Percentiles rank a stretch among this genome's conserved stretches.
phyloP scores from a whole-genome alignment of 2,888 invertebrate genomes.

The Myopa tessellatipennis region DNA sequence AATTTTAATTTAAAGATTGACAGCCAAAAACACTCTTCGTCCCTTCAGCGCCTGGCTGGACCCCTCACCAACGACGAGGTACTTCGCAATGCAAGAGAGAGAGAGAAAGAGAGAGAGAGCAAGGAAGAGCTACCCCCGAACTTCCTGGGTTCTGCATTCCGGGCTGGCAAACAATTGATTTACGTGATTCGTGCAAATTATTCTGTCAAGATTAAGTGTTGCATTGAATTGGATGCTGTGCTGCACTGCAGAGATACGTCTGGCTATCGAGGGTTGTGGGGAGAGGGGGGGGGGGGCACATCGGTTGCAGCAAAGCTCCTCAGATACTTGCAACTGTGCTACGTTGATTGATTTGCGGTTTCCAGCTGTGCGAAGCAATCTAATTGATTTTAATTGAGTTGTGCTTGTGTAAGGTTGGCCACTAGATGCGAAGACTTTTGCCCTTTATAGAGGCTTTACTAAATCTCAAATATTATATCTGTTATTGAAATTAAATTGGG shows the following conservation, averaged over 20 bases:
- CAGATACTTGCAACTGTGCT: background rate
- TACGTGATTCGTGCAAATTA: conserved; percentile 38
- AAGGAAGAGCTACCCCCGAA: background rate
- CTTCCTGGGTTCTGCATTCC: background rate
- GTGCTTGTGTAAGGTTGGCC: background rate
- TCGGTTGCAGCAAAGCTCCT: background rate
- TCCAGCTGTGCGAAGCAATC: conserved; percentile 43
- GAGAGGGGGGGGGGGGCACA: background rate
- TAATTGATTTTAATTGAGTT: conserved; percentile 44
- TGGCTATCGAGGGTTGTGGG: background rate
- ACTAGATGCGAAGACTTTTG: too few relatives aligned
- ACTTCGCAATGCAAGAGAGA: background rate
- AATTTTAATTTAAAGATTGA: conserved; percentile 40
- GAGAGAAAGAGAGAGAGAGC: background rate
- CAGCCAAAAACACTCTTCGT: conserved; percentile 8
- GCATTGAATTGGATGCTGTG: conserved; percentile 31
- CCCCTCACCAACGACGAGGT: background rate
- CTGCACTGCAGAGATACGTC: conserved; percentile 34
- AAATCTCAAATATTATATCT: too few relatives aligned
- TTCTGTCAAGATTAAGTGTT: conserved; percentile 39
- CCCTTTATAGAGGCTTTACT: too few relatives aligned
- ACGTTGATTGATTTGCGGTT: conserved; percentile 29
- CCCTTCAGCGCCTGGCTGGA: background rate
- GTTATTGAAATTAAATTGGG: background rate
- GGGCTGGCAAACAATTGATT: conserved; percentile 34